Evolutionary conservation across 1,140 invertebrate species (phyloP), one percentile per base, ranked within the genome.

Genomic region (Drosophila pseudoananassae): DNA sequence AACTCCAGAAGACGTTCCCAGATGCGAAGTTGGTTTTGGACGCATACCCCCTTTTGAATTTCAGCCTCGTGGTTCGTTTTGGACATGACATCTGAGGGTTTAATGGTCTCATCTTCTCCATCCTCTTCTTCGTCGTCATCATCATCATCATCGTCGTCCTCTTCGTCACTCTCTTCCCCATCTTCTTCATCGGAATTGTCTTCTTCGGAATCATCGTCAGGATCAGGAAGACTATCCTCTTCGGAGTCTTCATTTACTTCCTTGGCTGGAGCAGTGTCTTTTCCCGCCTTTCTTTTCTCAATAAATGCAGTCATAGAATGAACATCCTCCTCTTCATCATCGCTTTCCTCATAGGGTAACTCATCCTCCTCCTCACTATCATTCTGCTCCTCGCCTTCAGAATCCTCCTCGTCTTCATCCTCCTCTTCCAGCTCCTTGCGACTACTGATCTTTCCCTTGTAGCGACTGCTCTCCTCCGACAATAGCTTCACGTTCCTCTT

Each of bases 1-100:
- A 95, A 93, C 92, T 98, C 97, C 14, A 98, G 83, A 1, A 98
- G 90, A 61, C 93, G 94, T 91, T 98, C 97, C 96, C 96, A 98
- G 1, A 98, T 83, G 61, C 93, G 92, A 10, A 96, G 84, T 88
- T 98, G 96, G 90, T 95, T 95, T 92, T 94, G 94, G 1, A 97
- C 95, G 85, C 94, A 95, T n/a, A 93, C 92, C 29, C 96, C 96
- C 92, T 97, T 97, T 78, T 96, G 94, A 3, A 95, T 93, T 85
- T 96, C 82, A 91, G 91, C 69, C 36, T 92, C 61, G 17, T 92
- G 92, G 58, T 92, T 91, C 38, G 92, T 90, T 71, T 89, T 83
- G 7, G 82, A 69, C 65, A 84, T 85, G 5, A 82, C 53, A 38
- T 85, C 64, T 6, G 54, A 68, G n/a, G 79, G 71, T 12, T 75